Base-by-base conservation (phyloP, 2,888 invertebrate species). In the Rhingia campestris region DNA sequence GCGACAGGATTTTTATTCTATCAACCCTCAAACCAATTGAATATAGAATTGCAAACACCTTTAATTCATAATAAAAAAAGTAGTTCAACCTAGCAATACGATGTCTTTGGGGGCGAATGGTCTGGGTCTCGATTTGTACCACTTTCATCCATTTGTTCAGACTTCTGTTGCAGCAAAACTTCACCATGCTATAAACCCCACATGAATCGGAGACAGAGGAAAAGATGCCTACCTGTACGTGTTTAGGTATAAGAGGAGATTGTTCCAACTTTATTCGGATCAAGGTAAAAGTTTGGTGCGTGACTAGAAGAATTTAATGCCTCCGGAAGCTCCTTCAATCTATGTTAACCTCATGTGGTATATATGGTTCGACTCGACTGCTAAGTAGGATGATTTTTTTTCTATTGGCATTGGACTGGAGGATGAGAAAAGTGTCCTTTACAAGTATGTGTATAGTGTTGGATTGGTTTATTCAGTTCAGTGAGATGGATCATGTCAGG, bases 271-370 rank as follows among this genome's bases (percentile, higher is more conserved):
- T 79, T 82, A 79, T 87, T 88, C 64, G 76, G 82, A 84, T 86
- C 86, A 82, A 81, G 81, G 86, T 77, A 81, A 86, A 86, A 84
- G 70, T 84, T 86, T 84, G 45, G 89, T 90, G 90, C 90, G 90
- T 90, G 90, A 91, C 91, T 90, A 88, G 87, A 88, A 88, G 89
- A 88, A 91, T 90, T 90, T 91, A 90, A 89, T 89, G 88, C 88
- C 87, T 87, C 89, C 90, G 90, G 90, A 90, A 90, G 90, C 88
- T 89, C 88, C 89, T 89, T 89, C 90, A 90, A 90, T 90, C 90
- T 90, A 90, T 90, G 89, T 89, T 89, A 88, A 89, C 86, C 87
- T 86, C 86, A 82, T 66, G 73, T 82, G 82, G 77, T 63, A 82
- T 77, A 22, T 22, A 79, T 79, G 73, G 72, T 45, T 73, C 33